These are phyloP conservation scores for Cephalopholis sonnerati DNA, from an alignment of 2,113 vertebrate species.

Conservation along the genomic window DNA sequence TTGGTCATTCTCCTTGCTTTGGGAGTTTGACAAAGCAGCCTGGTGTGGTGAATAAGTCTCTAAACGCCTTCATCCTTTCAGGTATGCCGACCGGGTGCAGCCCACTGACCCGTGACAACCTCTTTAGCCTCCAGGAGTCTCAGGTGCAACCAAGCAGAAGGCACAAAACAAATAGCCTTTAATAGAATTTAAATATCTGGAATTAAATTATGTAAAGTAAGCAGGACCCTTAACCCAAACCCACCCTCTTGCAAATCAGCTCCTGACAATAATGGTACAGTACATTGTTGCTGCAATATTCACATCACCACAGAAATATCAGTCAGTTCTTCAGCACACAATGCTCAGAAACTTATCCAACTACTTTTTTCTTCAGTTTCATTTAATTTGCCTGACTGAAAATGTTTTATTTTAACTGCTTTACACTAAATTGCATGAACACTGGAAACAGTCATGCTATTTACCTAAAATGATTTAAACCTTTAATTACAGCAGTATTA, in stretches of 20 bases:
- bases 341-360: background rate
- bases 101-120: constrained; percentile 62
- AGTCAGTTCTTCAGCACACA: constrained; percentile 11
- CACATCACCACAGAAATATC: background rate
- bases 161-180: constrained; percentile 64
- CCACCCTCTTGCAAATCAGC: constrained; percentile 11
- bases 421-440: constrained; percentile 14
- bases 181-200: constrained; percentile 65
- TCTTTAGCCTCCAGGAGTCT: constrained; percentile 59
- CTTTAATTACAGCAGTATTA: constrained; percentile 1
- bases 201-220: constrained; percentile 62
- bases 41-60: background rate
- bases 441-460: background rate
- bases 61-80: constrained; percentile 32
- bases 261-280: background rate
- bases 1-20: background rate
- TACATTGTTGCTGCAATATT: background rate
- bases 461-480: background rate
- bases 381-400: constrained; percentile 5
- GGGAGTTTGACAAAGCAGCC: background rate
- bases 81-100: constrained; percentile 32
- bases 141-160: constrained; percentile 64
- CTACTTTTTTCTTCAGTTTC: background rate
- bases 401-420: background rate
- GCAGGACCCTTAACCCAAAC: constrained; percentile 32